Evolutionary conservation across 2,888 invertebrate species (phyloP), one percentile per base, ranked within the genome.

Genomic region (Uloborus plumipes): DNA sequence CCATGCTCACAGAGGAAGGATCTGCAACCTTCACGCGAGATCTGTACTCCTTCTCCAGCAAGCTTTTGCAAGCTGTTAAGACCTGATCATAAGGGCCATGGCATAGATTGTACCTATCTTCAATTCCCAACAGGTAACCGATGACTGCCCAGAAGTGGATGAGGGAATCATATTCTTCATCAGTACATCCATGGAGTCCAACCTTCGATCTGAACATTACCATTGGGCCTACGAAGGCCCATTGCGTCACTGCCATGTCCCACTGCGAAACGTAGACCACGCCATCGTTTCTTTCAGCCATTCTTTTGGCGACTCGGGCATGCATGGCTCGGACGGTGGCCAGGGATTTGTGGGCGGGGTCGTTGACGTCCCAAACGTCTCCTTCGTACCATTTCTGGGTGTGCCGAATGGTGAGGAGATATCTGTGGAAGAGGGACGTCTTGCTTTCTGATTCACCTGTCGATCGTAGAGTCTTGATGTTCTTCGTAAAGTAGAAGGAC

Each of bases 81-180:
- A 76, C 75, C 22, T 86, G 78, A 0, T 77, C 50, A 39, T 85
- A 84, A 55, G 47, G 69, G 14, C 77, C 84, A n/a, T 64, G 26
- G 51, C 85, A 85, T 14, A 86, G 61, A 62, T 86, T 86, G 22
- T 80, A 85, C 55, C 66, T 31, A 86, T 97, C 95, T 86, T 94
- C 92, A 82, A 97, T 92, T 2, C 97, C 97, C 85, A 97, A 90
- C 88, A 95, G 90, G 87, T 93, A 91, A 0, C 95, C 96, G 64
- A 97, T 90, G 0, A 94, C 93, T 84, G 93, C 92, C 97, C 96
- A 97, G 87, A 95, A 92, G 88, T 97, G 95, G 9, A 94, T 90
- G 84, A 94, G 93, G 0, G 93, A 93, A 70, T 94, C 93, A 87
- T 94, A 90, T 84, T 95, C 94, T 61, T 91, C 92, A 0, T 90